Evolutionary conservation across 2,797 vertebrate species (phyloP), one percentile per base, ranked within the genome.

Genomic region (Jordanella pulchra): DNA sequence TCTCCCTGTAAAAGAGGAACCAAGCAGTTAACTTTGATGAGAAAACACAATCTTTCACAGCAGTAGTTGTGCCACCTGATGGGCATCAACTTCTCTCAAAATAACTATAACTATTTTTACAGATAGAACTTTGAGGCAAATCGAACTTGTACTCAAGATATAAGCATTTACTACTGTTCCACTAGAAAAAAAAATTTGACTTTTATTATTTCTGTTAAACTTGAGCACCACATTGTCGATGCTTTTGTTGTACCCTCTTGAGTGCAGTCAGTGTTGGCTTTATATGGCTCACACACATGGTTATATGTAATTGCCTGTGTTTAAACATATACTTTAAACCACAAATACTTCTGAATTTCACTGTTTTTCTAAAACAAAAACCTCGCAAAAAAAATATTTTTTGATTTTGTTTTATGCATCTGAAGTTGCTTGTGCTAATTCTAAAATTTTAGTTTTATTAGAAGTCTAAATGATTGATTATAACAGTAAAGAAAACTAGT

Each of bases 171-270:
- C 76, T 72, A 74, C 79, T 79, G 79, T 67, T 66, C 27, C 28
- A 39, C 65, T 71, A n/a, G 70, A 80, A 76, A 84, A 86, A 87
- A 85, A 67, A 73, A 71, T 76, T 81, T 84, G 53, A 45, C 45
- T 75, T 80, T 30, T 53, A 54, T 75, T 72, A 14, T 70, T 58
- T n/a, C 51, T 66, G 50, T 77, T 7, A 65, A 73, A 80, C 83
- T 54, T 65, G 69, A 73, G 50, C 73, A 53, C 11, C n/a, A 39
- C 61, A 67, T 73, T 48, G 76, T 35, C 53, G 17, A 30, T 18
- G 65, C 15, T 32, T 61, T 68, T 66, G 61, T 45, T 70, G 76
- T 56, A 60, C 30, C 48, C 61, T 66, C 27, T 71, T 66, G 28
- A 76, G 70, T 45, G 73, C 74, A 69, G 79, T 67, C 75, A 79